phyloP scores from a whole-genome alignment of 1,140 invertebrate genomes.

The Ostrea denselamellosa region DNA sequence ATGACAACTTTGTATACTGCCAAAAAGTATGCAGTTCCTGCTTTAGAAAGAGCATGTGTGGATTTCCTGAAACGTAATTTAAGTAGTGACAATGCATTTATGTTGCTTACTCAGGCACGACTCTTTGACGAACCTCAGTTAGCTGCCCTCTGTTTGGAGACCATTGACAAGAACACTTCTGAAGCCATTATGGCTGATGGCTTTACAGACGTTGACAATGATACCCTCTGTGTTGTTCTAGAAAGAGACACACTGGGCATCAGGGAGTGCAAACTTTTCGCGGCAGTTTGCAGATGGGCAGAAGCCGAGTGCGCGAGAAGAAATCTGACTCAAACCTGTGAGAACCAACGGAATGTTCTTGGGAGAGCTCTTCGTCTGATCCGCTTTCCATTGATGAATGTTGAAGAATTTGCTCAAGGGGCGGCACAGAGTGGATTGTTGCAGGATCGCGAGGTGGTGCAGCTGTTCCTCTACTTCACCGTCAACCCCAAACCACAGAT shows the following conservation, averaged over 20 bases:
- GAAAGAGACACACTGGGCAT: slow-evolving; percentile 91
- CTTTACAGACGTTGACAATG: slow-evolving; percentile 92
- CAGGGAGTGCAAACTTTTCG: slow-evolving; percentile 89
- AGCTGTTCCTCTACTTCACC: slow-evolving; percentile 90
- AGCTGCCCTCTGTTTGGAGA: slow-evolving; percentile 89
- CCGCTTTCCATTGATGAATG: slow-evolving; percentile 91
- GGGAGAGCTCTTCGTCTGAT: slow-evolving; percentile 86
- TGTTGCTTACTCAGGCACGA: slow-evolving; percentile 88
- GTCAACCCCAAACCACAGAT: slow-evolving; percentile 88
- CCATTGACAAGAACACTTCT: slow-evolving; percentile 91
- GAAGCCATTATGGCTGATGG: slow-evolving; percentile 90
- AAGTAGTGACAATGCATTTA: slow-evolving; percentile 91
- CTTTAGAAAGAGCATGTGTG: slow-evolving; percentile 90
- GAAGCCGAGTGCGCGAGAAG: slow-evolving; percentile 88
- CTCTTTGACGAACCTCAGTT: slow-evolving; percentile 90
- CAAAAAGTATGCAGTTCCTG: slow-evolving; percentile 92
- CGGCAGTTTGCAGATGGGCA: slow-evolving; percentile 86
- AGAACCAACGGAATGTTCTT: slow-evolving; percentile 86
- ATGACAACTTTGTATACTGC: slow-evolving; percentile 93
- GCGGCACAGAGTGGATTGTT: slow-evolving; percentile 86
- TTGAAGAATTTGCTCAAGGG: slow-evolving; percentile 91
- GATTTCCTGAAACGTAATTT: slow-evolving; percentile 90
- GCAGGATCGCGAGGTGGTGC: slow-evolving; percentile 87
- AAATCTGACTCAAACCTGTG: slow-evolving; percentile 84
- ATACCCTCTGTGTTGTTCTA: slow-evolving; percentile 89